Base-by-base conservation (phyloP, 2,888 invertebrate genomes). In the Atrina japonica region DNA sequence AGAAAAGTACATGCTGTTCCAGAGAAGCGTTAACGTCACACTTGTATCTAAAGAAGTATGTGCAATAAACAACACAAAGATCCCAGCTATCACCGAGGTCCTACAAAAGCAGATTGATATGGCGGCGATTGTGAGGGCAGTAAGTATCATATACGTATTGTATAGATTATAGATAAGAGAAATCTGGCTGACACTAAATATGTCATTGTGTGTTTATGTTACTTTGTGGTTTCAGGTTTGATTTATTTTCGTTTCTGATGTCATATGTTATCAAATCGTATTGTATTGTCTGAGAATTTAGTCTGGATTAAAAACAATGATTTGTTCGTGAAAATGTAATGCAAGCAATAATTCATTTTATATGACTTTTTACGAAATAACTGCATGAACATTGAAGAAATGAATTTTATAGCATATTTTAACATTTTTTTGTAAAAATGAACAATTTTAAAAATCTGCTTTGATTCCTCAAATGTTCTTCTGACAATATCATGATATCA, bases 21-120 rank as follows among this genome's bases (percentile, higher is more conserved):
- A 72, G 7, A 60, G 70, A 6, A 69, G 60, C 11, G 72, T 77
- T 16, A 76, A 85, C 61, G 70, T 84, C 3, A 65, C 58, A 1
- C 64, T n/a, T 1, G 70, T 87, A 1, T 82, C 84, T 0, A 43
- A 21, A 3, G 67, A 73, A 43, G 75, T 87, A 29, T 88, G 88
- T 70, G 55, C 47, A 27, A 80, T 87, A 3, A 73, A 80, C 27
- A 71, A 72, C 7, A 53, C 72, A 40, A 47, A 71, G 23, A 83
- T 86, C 6, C 79, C 85, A 0, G 73, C 76, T 11, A 74, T 87
- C 29, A 76, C 81, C 9, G 70, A 80, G 25, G 60, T 74, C 0
- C 30, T 88, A 0, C 76, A 81, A 53, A 35, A 73, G 18, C 82
- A 85, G 47, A 49, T 88, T 2, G 80, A 86, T 70, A 63, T 86